Percentiles rank a stretch among this genome's conserved stretches.
phyloP scores from a whole-genome alignment of 2,797 vertebrate genomes.

The Chaunax sp. region DNA sequence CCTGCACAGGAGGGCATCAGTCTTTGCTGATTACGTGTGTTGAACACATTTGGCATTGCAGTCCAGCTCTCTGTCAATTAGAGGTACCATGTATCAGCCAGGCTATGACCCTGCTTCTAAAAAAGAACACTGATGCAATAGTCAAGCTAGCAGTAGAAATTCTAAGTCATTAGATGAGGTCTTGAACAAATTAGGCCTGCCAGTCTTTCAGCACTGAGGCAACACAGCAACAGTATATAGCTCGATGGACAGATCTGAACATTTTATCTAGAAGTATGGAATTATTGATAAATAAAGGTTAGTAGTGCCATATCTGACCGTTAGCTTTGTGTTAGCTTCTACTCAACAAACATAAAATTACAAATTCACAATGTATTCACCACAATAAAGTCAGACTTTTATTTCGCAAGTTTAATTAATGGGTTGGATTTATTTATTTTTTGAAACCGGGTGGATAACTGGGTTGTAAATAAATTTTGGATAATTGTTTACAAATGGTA shows the following conservation, averaged over 20 bases:
- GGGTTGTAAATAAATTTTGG: no score
- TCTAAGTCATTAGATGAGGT: constrained; percentile 57
- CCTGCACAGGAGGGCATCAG: constrained; percentile 16
- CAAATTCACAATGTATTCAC: background rate
- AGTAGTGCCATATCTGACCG: background rate
- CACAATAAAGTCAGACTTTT: background rate
- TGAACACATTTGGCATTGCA: constrained; percentile 44
- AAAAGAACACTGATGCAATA: constrained; percentile 69
- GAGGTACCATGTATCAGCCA: constrained; percentile 39
- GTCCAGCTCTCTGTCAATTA: constrained; percentile 60
- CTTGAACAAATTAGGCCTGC: constrained; percentile 58
- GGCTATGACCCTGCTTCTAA: constrained; percentile 60
- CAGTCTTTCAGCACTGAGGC: constrained; percentile 35
- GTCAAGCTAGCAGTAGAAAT: constrained; percentile 55
- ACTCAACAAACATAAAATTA: background rate
- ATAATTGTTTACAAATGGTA: no score
- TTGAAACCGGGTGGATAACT: no score
- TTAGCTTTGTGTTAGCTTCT: background rate
- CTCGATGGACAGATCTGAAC: background rate
- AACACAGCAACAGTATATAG: constrained; percentile 18
- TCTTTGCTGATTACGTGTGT: constrained; percentile 6
- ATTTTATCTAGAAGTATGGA: background rate
- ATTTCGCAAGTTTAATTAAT: background rate
- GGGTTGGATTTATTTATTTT: no score
- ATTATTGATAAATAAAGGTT: background rate